Conservation (phyloP, 2,113 vertebrate species). For the Narcine bancroftii region DNA sequence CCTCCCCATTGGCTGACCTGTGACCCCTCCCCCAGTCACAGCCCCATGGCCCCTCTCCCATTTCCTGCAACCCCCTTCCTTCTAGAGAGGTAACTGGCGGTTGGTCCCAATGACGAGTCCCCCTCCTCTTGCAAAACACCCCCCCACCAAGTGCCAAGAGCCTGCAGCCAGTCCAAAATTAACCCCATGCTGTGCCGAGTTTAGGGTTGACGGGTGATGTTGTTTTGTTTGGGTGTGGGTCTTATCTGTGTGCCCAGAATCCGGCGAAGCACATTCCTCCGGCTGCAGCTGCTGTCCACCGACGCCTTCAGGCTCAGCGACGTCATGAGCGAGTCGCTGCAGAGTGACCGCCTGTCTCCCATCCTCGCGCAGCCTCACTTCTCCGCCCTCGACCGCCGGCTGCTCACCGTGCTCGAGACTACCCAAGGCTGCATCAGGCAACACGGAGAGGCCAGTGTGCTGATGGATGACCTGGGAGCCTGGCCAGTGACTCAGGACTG, state of each 20-base stretch:
- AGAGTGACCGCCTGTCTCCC: conserved; percentile 55
- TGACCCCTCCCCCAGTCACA: background rate
- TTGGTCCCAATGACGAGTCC: too few species aligned
- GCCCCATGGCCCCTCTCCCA: background rate
- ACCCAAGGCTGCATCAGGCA: conserved; percentile 45
- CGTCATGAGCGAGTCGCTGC: conserved; percentile 58
- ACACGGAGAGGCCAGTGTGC: background rate
- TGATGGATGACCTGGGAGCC: background rate
- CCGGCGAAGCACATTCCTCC: conserved; percentile 60
- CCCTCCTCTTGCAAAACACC: too few species aligned
- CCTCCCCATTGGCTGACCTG: background rate
- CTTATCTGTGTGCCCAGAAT: conserved; percentile 49
- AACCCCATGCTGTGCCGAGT: background rate
- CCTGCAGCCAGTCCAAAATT: too few species aligned
- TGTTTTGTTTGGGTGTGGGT: too few species aligned
- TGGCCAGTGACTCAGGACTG: too few species aligned
- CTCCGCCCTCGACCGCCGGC: conserved; percentile 53
- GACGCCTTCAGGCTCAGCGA: conserved; percentile 57
- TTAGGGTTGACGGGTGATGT: background rate
- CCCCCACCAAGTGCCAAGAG: too few species aligned
- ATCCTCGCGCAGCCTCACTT: conserved; percentile 63
- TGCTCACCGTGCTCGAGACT: conserved; percentile 47
- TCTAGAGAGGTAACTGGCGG: too few species aligned
- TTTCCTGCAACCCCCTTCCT: background rate
- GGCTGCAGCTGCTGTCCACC: conserved; percentile 57